Base-by-base conservation (phyloP, 2,113 vertebrate genomes). In the Rhagologus leucostigma region DNA sequence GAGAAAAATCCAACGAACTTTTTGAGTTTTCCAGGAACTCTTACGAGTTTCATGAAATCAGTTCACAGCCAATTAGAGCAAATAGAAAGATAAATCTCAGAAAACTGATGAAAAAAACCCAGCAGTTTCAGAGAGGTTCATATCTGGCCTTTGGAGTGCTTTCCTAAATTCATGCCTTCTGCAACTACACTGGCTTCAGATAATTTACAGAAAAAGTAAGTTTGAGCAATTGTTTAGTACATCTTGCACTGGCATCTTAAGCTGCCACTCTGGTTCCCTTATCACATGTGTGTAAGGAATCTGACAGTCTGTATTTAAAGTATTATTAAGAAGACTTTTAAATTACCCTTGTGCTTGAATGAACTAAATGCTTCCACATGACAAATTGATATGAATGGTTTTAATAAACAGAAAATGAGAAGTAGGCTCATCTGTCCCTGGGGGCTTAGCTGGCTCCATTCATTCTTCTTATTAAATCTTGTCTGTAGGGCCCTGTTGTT, bases 331-430 rank as follows among this genome's bases (percentile, higher is more conserved):
- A 93, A 84, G 68, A 88, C 82, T 88, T 96, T 84, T 53, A 88
- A 96, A 94, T 93, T 94, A 84, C 60, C 53, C 42, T 96, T 75
- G 47, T 86, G 87, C 93, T 71, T 84, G 79, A 94, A 86, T 90
- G 82, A 90, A 60, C 87, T 75, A 90, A 93, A 64, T 75, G 92
- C 71, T 88, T 85, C 44, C 87, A 95, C 71, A 94, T 90, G 88
- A 94, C 87, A 93, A 94, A 96, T 96, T 75, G 85, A 96, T 93
- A 96, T 46, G 96, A 95, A 96, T 84, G 76, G 63, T 86, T 97
- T 96, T 93, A 97, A 97, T 96, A 97, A 96, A 96, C 85, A 96
- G 95, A 97, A 88, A 94, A 94, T 74, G 93, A 93, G 87, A 67
- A 96, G 71, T 70, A 55, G 76, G 64, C 79, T 94, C 93, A 46